Evolutionary conservation across 2,888 invertebrate species (phyloP), one percentile per base, ranked within the genome.

Genomic region (Apamea sordens): DNA sequence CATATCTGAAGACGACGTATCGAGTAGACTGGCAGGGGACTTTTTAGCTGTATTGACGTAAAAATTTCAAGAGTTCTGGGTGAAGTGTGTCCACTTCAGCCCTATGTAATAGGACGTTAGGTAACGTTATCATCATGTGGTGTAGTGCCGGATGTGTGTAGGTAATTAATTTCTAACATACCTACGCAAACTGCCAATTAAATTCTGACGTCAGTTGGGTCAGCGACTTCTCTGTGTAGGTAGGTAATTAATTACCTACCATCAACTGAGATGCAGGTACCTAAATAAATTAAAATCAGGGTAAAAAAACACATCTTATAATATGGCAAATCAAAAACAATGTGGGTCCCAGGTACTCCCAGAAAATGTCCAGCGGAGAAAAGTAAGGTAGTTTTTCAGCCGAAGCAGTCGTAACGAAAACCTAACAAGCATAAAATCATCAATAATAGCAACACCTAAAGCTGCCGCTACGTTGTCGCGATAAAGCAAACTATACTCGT

Each of bases 1-100:
- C 86, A 61, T 36, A 86, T 75, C 86, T 69, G 71, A 64, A 61
- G 13, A 67, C 44, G 70, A 65, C 47, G 41, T 0, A 36, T 63
- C 10, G 44, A 73, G 82, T 81, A 72, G 32, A 1, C 32, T 32
- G 2, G 2, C 2, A 32, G 41, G 87, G 87, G 87, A 86, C 84
- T 83, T 83, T 83, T 76, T 79, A 44, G 28, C 28, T 21, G 18
- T 32, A 15, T n/a, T 68, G 86, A 83, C 83, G 76, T 56, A 72
- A 75, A 86, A 59, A 44, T 81, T 72, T 85, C 36, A 82, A 85
- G 41, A 67, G 81, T 21, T 24, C 2, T 41, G 7, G 36, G 53
- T 0, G 11, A 67, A 73, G 53, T 74, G 65, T 0, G 6, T 10
- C 41, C 47, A 80, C 82, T 85, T 69, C 56, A 80, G 85, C 8